A percentile compares a stretch with the other conserved stretches of the same genome.
Evolutionary conservation across 1,140 invertebrate species (phyloP).

Genomic region (Sminthurides bifidus): DNA sequence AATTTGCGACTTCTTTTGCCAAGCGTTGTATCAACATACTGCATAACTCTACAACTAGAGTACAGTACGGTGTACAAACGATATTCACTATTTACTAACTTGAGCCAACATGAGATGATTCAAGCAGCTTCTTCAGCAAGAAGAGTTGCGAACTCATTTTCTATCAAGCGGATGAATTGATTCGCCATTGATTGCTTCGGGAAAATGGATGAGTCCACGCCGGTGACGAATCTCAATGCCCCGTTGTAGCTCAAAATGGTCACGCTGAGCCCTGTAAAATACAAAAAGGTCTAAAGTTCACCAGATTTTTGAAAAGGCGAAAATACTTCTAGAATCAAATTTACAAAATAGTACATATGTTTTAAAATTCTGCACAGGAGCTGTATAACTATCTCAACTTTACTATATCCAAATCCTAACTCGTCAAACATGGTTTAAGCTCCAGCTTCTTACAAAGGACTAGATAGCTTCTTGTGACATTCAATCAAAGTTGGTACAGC

Average conservation of each 20-base stretch:
- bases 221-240: conserved; percentile 17
- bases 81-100: no score
- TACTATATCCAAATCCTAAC: no score
- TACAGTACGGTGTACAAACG: no score
- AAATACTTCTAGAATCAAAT: neutral
- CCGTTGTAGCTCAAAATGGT: conserved; percentile 23
- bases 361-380: neutral
- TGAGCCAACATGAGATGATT: no score
- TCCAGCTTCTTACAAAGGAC: neutral
- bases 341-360: neutral
- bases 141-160: conserved; percentile 11
- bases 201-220: conserved; percentile 22
- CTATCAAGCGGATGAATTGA: conserved; percentile 14
- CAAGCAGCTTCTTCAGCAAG: conserved; percentile 2
- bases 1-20: neutral
- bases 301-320: neutral
- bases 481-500: no score
- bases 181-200: conserved; percentile 19
- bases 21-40: neutral
- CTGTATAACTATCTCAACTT: no score
- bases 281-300: neutral
- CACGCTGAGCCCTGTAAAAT: conserved; percentile 20
- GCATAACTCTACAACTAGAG: no score
- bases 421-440: neutral
- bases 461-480: no score